phyloP scores from a whole-genome alignment of 2,888 invertebrate species.

The Erebia aethiops region DNA sequence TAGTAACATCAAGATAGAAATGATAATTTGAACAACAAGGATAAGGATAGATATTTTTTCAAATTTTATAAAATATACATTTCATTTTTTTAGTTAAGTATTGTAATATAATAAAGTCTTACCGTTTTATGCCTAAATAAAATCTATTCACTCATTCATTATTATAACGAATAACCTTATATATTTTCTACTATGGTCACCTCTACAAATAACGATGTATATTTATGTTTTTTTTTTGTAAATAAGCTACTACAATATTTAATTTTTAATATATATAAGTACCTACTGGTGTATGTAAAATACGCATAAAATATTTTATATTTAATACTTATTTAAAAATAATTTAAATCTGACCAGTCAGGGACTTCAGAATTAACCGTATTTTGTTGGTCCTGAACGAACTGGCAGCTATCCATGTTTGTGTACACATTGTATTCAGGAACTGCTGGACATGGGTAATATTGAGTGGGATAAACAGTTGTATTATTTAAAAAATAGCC shows the following conservation, averaged over 20 bases:
- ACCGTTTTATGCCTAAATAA: neutral
- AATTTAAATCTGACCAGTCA: constrained; percentile 44
- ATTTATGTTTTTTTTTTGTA: neutral
- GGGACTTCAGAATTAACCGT: constrained; percentile 7
- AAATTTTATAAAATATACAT: neutral
- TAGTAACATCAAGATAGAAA: constrained; percentile 29
- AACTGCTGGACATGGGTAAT: constrained; percentile 47
- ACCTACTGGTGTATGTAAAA: too few relatives aligned
- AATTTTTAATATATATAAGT: too few relatives aligned
- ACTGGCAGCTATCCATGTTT: constrained; percentile 16
- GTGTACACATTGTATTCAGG: constrained; percentile 28
- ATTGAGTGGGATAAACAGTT: constrained; percentile 53
- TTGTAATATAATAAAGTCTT: too few relatives aligned
- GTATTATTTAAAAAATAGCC: constrained; percentile 41
- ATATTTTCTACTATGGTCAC: constrained; percentile 8
- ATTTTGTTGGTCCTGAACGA: neutral
- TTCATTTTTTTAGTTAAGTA: neutral
- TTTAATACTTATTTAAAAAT: constrained; percentile 33
- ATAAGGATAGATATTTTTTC: constrained; percentile 2
- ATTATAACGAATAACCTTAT: neutral
- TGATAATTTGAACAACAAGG: constrained; percentile 1
- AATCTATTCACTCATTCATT: neutral
- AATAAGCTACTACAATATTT: too few relatives aligned
- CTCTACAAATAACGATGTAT: neutral
- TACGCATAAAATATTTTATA: too few relatives aligned